Evolutionary conservation across 2,797 vertebrate genomes (phyloP).

Genomic region (Hirundo rustica): DNA sequence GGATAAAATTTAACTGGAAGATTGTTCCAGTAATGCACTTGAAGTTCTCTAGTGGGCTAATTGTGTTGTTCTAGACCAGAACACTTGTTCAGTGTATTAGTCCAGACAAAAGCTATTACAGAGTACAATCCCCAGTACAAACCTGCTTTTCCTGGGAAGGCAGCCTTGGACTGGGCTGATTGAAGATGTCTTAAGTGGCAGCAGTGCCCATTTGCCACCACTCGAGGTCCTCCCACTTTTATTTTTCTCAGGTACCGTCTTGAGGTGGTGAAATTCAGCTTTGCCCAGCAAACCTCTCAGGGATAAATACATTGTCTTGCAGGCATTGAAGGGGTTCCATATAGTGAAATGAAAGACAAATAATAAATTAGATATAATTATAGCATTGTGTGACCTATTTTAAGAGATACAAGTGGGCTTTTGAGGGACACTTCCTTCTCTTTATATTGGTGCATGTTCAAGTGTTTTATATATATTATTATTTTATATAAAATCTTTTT

Average conservation of each 20-base stretch:
- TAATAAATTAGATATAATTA: not conserved
- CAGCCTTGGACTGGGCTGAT: not conserved
- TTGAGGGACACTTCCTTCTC: not conserved
- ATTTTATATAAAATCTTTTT: not conserved
- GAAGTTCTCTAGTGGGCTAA: not conserved
- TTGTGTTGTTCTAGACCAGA: not conserved
- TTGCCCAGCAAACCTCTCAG: not conserved
- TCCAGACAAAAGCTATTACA: not conserved
- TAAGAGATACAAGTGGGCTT: not conserved
- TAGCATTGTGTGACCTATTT: not conserved
- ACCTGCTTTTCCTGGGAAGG: not conserved
- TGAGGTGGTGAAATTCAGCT: not conserved
- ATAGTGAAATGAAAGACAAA: not conserved
- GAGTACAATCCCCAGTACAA: not conserved
- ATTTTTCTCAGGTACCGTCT: not conserved
- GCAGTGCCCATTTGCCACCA: slow-evolving; percentile 35
- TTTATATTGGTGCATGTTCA: not conserved
- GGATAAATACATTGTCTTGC: not conserved
- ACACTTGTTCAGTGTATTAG: not conserved
- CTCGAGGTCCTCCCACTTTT: slow-evolving; percentile 53
- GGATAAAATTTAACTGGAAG: not conserved
- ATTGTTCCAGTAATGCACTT: not conserved
- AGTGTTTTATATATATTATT: not conserved
- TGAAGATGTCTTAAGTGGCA: not conserved
- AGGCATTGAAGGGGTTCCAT: not conserved